Percentiles rank a stretch among this genome's conserved stretches.
phyloP scores from a whole-genome alignment of 2,888 invertebrate genomes.

The Dione vanillae region DNA sequence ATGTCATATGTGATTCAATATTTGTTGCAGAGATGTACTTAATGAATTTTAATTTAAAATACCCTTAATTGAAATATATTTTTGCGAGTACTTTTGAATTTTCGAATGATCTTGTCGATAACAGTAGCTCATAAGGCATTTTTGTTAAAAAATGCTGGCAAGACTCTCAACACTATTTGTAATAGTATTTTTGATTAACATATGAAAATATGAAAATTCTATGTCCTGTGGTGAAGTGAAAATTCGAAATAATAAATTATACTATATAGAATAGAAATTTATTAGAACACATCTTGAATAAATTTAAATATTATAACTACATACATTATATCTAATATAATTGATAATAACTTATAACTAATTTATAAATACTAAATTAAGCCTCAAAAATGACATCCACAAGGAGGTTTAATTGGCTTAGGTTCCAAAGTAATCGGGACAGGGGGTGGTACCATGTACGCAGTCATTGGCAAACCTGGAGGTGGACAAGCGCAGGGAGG shows the following conservation, averaged over 20 bases:
- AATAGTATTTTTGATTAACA: too few relatives aligned
- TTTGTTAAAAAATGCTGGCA: too few relatives aligned
- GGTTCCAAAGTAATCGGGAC: constrained; percentile 71
- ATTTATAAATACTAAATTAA: constrained; percentile 16
- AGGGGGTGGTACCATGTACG: constrained; percentile 70
- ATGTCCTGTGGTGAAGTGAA: not conserved
- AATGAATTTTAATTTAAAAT: too few relatives aligned
- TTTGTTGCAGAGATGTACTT: not conserved
- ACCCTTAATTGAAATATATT: too few relatives aligned
- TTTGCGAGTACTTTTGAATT: too few relatives aligned
- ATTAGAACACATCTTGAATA: not conserved
- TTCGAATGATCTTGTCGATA: too few relatives aligned
- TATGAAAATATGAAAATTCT: not conserved
- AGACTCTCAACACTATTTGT: too few relatives aligned
- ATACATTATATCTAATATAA: not conserved
- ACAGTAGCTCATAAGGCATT: too few relatives aligned
- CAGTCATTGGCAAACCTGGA: constrained; percentile 68
- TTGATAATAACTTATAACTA: not conserved
- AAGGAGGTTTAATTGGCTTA: constrained; percentile 59
- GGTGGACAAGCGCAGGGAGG: constrained; percentile 43
- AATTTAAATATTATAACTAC: not conserved
- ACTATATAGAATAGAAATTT: not conserved
- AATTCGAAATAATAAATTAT: not conserved
- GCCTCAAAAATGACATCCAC: constrained; percentile 50
- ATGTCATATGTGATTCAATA: not conserved